Base-by-base conservation (phyloP, 64 coral and sea anemone genomes). In the Porites australiensis region DNA sequence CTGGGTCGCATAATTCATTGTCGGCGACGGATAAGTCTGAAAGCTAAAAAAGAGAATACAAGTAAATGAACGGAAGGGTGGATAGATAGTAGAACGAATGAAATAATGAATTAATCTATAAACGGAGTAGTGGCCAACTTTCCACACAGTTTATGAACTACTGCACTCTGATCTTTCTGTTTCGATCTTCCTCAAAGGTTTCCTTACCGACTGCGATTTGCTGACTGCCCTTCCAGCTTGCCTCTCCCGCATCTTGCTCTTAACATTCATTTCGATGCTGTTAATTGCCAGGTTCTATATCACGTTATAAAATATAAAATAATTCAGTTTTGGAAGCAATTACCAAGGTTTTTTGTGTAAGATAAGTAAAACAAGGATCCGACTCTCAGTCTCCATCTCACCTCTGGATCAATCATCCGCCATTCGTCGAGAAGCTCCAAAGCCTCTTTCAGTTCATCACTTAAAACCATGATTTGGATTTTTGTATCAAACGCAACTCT, bases 41-140 rank as follows among this genome's bases (percentile, higher is more conserved):
- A 44, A 83, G 62, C 80, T 83, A 18, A 57, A 57, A 57, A 57
- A n/a, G n/a, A n/a, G n/a, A n/a, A n/a, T n/a, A n/a, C n/a, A n/a
- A n/a, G n/a, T n/a, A n/a, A n/a, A n/a, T n/a, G n/a, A n/a, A n/a
- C n/a, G n/a, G n/a, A n/a, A n/a, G n/a, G n/a, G n/a, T n/a, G n/a
- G n/a, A n/a, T n/a, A n/a, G n/a, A n/a, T n/a, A n/a, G n/a, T n/a
- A n/a, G n/a, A n/a, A n/a, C n/a, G n/a, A n/a, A n/a, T n/a, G n/a
- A n/a, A n/a, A n/a, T n/a, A n/a, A n/a, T n/a, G n/a, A n/a, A n/a
- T n/a, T n/a, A n/a, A n/a, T n/a, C n/a, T n/a, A n/a, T n/a, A n/a
- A n/a, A n/a, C n/a, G n/a, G n/a, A n/a, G n/a, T n/a, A n/a, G n/a
- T n/a, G n/a, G n/a, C n/a, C n/a, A n/a, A n/a, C n/a, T n/a, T n/a